phyloP scores from a whole-genome alignment of 2,113 vertebrate species.

The Pimephales promelas region DNA sequence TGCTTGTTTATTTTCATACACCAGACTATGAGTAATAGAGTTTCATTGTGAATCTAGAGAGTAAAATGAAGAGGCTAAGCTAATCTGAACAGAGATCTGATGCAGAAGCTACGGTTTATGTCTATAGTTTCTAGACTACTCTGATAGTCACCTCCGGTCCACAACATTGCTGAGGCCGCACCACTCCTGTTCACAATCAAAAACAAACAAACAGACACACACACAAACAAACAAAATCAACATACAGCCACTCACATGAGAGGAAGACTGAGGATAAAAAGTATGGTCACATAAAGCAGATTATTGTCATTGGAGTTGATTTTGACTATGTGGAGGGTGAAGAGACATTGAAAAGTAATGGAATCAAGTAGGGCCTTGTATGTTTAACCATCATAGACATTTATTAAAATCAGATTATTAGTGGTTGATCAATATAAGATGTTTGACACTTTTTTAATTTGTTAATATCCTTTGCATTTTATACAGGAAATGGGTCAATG shows the following conservation, averaged over 20 bases:
- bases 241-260: conserved; percentile 63
- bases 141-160: conserved; percentile 84
- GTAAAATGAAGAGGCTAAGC: conserved; percentile 77
- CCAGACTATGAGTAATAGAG: neutral
- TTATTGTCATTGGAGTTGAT: neutral
- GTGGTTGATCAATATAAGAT: neutral
- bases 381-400: neutral
- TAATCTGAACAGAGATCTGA: conserved; percentile 76
- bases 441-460: neutral
- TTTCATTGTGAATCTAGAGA: conserved; percentile 63
- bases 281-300: conserved; percentile 26
- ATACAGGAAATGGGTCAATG: neutral
- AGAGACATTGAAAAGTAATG: conserved; percentile 29
- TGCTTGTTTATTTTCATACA: neutral
- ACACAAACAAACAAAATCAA: conserved; percentile 75
- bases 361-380: neutral
- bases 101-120: conserved; percentile 80
- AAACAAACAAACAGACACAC: conserved; percentile 77
- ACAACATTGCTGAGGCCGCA: conserved; percentile 79
- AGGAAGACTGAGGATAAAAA: conserved; percentile 41
- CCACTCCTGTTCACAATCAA: conserved; percentile 80
- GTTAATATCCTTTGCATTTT: neutral
- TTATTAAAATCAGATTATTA: neutral
- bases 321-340: neutral
- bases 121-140: conserved; percentile 79